phyloP scores from a whole-genome alignment of 1,140 invertebrate genomes.

The Platyscapa corneri region DNA sequence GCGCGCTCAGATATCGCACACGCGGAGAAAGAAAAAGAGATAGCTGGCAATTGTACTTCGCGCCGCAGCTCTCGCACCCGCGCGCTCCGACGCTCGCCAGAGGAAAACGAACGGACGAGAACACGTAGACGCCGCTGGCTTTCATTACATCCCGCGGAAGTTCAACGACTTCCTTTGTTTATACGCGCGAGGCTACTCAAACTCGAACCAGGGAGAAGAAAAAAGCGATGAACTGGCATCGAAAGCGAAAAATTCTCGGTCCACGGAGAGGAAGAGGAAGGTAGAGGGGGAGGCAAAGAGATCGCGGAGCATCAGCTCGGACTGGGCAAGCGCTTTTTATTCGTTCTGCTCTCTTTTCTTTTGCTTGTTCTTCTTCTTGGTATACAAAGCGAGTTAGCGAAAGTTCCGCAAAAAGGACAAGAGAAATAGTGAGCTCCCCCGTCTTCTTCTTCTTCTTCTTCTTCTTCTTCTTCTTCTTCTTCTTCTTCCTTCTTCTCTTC shows the following conservation, averaged over 20 bases:
- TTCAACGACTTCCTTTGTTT: constrained; percentile 50
- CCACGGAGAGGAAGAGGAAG: constrained; percentile 5
- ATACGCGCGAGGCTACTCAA: constrained; percentile 43
- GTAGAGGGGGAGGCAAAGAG: background rate
- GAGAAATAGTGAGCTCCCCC: background rate
- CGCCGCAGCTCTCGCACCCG: background rate
- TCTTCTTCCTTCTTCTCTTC: background rate
- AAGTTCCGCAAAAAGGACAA: constrained; percentile 45
- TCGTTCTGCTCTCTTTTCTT: constrained; percentile 45
- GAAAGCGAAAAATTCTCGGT: constrained; percentile 46
- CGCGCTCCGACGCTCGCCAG: background rate
- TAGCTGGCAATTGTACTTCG: background rate
- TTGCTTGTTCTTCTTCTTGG: constrained; percentile 45
- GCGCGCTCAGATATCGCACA: constrained; percentile 49
- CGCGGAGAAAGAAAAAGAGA: constrained; percentile 5
- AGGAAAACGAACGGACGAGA: background rate
- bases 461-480: background rate
- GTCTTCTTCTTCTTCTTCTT: background rate
- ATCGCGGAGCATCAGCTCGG: background rate
- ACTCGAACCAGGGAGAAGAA: constrained; percentile 7
- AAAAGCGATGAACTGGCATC: constrained; percentile 31
- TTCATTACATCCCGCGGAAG: constrained; percentile 42
- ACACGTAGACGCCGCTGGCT: constrained; percentile 42
- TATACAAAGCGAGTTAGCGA: constrained; percentile 41
- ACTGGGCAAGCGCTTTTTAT: background rate